These are phyloP conservation scores for Trochalopteron elliotii DNA, from an alignment of 2,113 vertebrate genomes.

Conservation along the genomic window DNA sequence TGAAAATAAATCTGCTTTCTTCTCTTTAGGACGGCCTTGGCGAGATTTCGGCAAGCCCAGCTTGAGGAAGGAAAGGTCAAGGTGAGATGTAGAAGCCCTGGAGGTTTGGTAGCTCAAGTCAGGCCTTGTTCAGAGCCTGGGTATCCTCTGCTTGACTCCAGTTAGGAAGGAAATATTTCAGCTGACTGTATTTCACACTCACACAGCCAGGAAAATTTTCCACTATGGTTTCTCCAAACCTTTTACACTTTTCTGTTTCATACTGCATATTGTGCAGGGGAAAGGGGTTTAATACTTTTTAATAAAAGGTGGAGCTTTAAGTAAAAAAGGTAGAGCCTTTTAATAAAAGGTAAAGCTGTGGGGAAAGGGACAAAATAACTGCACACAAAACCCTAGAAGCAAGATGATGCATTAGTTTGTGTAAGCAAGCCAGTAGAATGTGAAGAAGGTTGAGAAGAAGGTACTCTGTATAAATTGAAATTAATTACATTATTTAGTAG, in stretches of 20 bases:
- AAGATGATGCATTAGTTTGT: background rate
- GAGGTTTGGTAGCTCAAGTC: background rate
- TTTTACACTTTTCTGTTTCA: background rate
- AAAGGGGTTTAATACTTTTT: background rate
- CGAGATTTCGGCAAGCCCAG: slow-evolving; percentile 95
- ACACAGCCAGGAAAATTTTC: background rate
- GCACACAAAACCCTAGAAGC: background rate
- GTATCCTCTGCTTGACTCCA: background rate
- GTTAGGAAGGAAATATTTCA: background rate
- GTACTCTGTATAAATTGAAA: background rate
- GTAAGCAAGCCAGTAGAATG: background rate
- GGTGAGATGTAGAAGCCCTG: slow-evolving; percentile 66
- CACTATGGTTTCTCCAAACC: background rate
- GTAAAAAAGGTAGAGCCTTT: background rate
- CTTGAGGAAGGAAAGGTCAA: slow-evolving; percentile 95
- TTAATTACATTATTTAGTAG: background rate
- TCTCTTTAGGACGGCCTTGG: slow-evolving; percentile 90
- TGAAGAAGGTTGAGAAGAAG: background rate
- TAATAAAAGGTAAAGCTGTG: background rate
- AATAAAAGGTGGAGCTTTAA: background rate
- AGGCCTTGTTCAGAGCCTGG: accelerated
- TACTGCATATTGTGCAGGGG: background rate
- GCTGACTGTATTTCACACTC: background rate
- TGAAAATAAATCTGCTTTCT: background rate
- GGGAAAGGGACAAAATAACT: background rate